These are phyloP conservation scores for Hylomyscus alleni DNA, from an alignment of 2,797 vertebrate genomes.

Conservation along the genomic window DNA sequence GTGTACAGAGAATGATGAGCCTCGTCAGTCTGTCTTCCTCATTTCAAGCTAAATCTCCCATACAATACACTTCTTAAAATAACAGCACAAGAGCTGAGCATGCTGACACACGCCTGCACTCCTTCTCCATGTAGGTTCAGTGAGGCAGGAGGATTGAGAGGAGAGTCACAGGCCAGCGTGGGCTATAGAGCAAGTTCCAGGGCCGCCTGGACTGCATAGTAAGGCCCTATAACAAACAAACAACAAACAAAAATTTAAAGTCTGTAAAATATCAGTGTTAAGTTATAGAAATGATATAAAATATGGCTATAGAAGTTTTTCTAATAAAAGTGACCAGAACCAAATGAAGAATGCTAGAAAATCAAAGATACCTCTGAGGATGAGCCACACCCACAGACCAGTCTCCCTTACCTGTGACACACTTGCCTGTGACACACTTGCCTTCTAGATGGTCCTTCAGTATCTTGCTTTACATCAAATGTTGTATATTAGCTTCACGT, in stretches of 20 bases:
- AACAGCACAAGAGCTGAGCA: neutral
- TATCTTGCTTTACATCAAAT: neutral
- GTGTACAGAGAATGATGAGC: neutral
- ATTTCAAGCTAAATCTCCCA: neutral
- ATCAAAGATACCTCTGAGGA: neutral
- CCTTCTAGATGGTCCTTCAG: neutral
- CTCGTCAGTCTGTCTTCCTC: neutral
- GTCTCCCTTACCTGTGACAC: neutral
- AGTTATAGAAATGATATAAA: neutral
- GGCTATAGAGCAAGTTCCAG: neutral
- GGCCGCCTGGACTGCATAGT: neutral
- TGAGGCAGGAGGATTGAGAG: neutral
- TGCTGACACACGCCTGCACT: neutral
- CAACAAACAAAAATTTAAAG: neutral
- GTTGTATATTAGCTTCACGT: too few relatives aligned
- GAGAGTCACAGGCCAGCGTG: neutral
- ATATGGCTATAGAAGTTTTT: neutral
- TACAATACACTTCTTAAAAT: neutral
- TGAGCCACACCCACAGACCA: neutral
- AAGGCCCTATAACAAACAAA: neutral
- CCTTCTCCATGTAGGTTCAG: neutral
- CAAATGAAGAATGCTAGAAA: neutral
- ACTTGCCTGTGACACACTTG: neutral
- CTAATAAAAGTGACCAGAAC: neutral
- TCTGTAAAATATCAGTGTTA: neutral